Evolutionary conservation across 2,113 vertebrate species (phyloP), one percentile per base, ranked within the genome.

Genomic region (Toxostoma redivivum): DNA sequence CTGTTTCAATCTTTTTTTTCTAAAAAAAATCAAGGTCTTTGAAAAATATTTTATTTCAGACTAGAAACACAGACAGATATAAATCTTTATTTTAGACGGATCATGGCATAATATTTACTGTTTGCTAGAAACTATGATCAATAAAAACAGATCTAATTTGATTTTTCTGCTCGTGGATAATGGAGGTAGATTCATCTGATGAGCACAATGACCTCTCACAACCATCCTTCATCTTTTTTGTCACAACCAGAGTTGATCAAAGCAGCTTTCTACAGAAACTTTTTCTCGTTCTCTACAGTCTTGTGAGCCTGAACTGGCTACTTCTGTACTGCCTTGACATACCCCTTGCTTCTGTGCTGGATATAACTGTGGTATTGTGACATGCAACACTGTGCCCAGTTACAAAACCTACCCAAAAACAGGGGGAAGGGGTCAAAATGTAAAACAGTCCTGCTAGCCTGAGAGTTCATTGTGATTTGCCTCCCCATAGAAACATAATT

Each of bases 341-440:
- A 2, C 5, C 3, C 11, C 24, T 62, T 60, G 14, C 8, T 50
- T 85, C 37, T 70, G 10, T 48, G 24, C 4, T 53, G 27, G 21
- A 48, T 31, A 14, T 40, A n/a, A 19, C 5, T 5, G 3, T 16
- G 5, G 3, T 62, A 24, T 48, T 76, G 19, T n/a, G 15, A 14
- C 27, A 40, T 27, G 3, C 3, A 61, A 2, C 1, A 0, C 44
- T 69, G 16, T 44, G 28, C 15, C 13, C 30, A 23, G 15, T 15
- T 78, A 48, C 7, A 31, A 53, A 89, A 73, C 25, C 17, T 67
- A 31, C 8, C 30, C 60, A 67, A 51, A 37, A 79, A 30, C 2
- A 50, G 4, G 2, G n/a, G 3, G 11, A 79, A 73, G 18, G 5
- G 2, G 10, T 21, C 2, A 4, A 51, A 18, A 7, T 47, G 33